Evolutionary conservation across 2,797 vertebrate species (phyloP).

Genomic region (Sebastes iracundus): DNA sequence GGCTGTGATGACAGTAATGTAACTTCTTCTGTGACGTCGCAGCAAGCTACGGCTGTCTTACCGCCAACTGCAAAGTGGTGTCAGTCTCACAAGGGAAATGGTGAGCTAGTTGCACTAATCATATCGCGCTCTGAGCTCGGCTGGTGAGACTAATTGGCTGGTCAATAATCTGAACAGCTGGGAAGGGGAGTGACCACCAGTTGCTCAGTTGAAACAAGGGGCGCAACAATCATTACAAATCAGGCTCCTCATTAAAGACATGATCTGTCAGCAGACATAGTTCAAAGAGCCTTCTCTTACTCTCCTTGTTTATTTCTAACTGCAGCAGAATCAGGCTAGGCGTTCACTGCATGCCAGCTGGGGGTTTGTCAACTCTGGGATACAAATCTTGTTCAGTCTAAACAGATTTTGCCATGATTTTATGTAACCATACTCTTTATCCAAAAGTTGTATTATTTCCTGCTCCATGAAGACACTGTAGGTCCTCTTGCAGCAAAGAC

Average conservation of each 20-base stretch:
- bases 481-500: neutral
- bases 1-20: constrained; percentile 1
- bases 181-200: constrained; percentile 33
- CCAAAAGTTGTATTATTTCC: neutral
- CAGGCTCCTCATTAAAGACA: constrained; percentile 58
- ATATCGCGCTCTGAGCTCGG: constrained; percentile 30
- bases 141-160: constrained; percentile 61
- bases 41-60: constrained; percentile 23
- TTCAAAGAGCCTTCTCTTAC: constrained; percentile 20
- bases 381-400: neutral
- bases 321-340: neutral
- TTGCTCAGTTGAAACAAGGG: constrained; percentile 40
- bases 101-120: constrained; percentile 51
- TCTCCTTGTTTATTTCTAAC: constrained; percentile 13
- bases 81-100: constrained; percentile 39
- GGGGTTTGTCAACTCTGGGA: neutral
- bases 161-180: constrained; percentile 56
- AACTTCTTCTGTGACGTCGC: constrained; percentile 7
- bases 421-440: neutral
- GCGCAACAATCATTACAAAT: constrained; percentile 49
- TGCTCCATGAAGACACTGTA: neutral
- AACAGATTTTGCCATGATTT: neutral
- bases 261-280: constrained; percentile 21
- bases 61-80: constrained; percentile 43
- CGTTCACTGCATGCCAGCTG: neutral